Evolutionary conservation across 2,888 invertebrate genomes (phyloP).

Genomic region (Hedychridium roseum): DNA sequence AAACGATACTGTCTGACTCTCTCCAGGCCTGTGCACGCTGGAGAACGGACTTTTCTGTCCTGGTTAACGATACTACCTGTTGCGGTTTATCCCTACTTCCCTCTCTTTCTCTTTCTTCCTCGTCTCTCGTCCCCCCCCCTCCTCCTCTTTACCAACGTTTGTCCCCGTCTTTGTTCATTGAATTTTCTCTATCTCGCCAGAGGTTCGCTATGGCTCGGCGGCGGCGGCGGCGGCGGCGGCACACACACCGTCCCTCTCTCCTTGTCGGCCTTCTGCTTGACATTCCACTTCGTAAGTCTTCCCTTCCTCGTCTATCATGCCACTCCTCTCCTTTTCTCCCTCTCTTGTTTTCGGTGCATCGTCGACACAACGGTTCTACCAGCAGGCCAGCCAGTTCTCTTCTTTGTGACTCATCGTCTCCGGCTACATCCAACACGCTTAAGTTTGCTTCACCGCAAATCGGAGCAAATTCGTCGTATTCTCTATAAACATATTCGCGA

Average conservation of each 20-base stretch:
- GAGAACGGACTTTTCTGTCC: slow-evolving; percentile 35
- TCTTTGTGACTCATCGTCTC: no score
- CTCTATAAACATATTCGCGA: no score
- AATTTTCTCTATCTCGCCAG: slow-evolving; percentile 19
- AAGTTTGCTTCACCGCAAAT: no score
- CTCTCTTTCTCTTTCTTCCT: slow-evolving; percentile 13
- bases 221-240: neutral
- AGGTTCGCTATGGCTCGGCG: neutral
- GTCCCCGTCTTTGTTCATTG: slow-evolving; percentile 17
- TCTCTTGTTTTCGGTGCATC: neutral
- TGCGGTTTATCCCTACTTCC: slow-evolving; percentile 19
- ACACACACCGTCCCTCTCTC: slow-evolving; percentile 1
- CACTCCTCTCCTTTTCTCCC: neutral
- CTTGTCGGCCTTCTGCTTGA: neutral
- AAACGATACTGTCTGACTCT: slow-evolving; percentile 11
- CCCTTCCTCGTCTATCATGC: slow-evolving; percentile 1
- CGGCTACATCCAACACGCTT: no score
- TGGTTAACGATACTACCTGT: slow-evolving; percentile 32
- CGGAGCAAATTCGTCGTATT: no score
- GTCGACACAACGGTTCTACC: no score
- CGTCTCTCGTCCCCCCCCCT: slow-evolving; percentile 8
- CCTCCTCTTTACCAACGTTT: slow-evolving; percentile 3
- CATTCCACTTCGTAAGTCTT: slow-evolving; percentile 5
- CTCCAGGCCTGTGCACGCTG: slow-evolving; percentile 29
- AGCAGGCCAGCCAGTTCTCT: no score